phyloP scores from a whole-genome alignment of 2,888 invertebrate genomes.

The Ornithoptera priamus region DNA sequence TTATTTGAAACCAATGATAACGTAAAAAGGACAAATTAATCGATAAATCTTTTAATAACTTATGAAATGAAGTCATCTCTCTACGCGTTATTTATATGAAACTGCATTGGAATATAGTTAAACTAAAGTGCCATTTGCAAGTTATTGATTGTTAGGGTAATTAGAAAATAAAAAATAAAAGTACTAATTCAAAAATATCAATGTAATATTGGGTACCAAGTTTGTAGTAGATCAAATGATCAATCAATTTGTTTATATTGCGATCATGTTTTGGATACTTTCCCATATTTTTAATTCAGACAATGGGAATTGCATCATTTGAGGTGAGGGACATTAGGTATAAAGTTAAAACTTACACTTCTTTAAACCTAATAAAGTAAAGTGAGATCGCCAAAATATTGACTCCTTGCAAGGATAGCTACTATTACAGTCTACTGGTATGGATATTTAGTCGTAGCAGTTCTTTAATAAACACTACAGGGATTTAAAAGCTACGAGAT shows the following conservation, averaged over 20 bases:
- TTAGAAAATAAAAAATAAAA: too few relatives aligned
- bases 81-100: too few relatives aligned
- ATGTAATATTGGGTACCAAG: background rate
- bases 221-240: background rate
- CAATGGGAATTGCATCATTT: background rate
- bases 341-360: background rate
- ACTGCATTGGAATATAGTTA: too few relatives aligned
- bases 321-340: background rate
- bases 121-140: too few relatives aligned
- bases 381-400: too few relatives aligned
- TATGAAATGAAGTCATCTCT: background rate
- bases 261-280: background rate
- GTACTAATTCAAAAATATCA: too few relatives aligned
- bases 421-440: too few relatives aligned
- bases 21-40: background rate
- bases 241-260: background rate
- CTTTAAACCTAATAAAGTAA: background rate
- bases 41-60: background rate
- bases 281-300: background rate
- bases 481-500: too few relatives aligned
- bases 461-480: too few relatives aligned
- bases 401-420: too few relatives aligned
- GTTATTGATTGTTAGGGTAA: too few relatives aligned
- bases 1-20: background rate
- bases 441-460: too few relatives aligned